Conservation (phyloP, 2,888 invertebrate genomes). For the Lasioglossum figueresi region DNA sequence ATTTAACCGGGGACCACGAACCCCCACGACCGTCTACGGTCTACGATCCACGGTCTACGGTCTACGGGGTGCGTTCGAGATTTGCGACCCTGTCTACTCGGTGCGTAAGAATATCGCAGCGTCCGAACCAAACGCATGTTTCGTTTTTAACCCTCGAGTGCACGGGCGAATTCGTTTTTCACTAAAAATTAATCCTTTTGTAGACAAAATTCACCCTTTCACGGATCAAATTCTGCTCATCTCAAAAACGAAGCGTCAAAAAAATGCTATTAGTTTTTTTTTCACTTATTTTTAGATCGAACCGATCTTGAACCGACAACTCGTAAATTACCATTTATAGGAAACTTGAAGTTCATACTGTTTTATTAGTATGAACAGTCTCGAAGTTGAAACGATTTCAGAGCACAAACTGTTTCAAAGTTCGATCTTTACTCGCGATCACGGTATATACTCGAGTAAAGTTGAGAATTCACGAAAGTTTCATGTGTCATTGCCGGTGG, state of each 20-base stretch:
- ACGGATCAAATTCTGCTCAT: too few relatives aligned
- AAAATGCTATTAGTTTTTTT: too few relatives aligned
- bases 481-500: not conserved
- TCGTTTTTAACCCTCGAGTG: too few relatives aligned
- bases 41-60: not conserved
- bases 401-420: not conserved
- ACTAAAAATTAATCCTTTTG: too few relatives aligned
- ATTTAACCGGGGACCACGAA: constrained; percentile 13
- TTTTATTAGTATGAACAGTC: not conserved
- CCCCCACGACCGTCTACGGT: constrained; percentile 17
- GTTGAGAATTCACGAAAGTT: not conserved
- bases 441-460: not conserved
- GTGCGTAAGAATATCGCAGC: not conserved
- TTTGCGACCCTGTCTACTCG: not conserved
- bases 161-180: too few relatives aligned
- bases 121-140: too few relatives aligned
- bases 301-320: not conserved
- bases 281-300: not conserved
- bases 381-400: not conserved
- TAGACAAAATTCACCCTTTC: not conserved
- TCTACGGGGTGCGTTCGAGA: constrained; percentile 26
- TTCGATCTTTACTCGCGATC: not conserved
- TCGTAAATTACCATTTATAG: not conserved
- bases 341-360: not conserved
- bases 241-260: not conserved